Percentiles rank a stretch among this genome's conserved stretches.
Evolutionary conservation across 92 coral and sea anemone species (phyloP).

Genomic region (Phenganax stokvisi): DNA sequence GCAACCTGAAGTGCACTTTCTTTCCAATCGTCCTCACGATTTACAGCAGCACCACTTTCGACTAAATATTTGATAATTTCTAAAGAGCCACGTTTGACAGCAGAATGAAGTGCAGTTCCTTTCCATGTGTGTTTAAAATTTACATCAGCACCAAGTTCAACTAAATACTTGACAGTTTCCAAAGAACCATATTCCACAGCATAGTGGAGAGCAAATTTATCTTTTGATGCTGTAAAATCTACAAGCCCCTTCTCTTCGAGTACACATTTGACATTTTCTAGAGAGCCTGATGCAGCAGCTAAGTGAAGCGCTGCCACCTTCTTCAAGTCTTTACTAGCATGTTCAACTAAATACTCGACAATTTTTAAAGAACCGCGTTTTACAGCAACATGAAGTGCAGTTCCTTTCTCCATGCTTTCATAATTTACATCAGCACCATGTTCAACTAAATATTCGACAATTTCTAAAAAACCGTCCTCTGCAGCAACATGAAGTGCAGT

Average conservation of each 20-base stretch:
- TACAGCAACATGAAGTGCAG: background rate
- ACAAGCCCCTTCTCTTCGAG: background rate
- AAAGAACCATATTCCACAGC: background rate
- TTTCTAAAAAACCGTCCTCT: background rate
- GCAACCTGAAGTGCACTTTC: conserved; percentile 26
- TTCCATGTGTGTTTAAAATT: background rate
- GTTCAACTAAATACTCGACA: background rate
- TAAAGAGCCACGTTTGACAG: background rate
- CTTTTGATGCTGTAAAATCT: background rate
- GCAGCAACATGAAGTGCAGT: conserved; percentile 26
- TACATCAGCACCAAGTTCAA: conserved; percentile 19
- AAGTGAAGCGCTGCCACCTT: background rate
- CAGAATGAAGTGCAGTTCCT: conserved; percentile 35
- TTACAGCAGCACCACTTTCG: conserved; percentile 7
- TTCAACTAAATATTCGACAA: background rate
- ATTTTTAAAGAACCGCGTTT: background rate
- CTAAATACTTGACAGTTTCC: background rate
- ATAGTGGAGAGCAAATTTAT: background rate
- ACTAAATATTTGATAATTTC: background rate
- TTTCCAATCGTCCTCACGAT: conserved; percentile 9
- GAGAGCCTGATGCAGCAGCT: background rate
- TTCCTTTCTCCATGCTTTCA: background rate
- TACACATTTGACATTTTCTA: background rate
- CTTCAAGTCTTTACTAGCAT: background rate
- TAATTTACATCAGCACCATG: conserved; percentile 23